phyloP scores from a whole-genome alignment of 2,113 vertebrate species.

The Grammomys dolichurus region DNA sequence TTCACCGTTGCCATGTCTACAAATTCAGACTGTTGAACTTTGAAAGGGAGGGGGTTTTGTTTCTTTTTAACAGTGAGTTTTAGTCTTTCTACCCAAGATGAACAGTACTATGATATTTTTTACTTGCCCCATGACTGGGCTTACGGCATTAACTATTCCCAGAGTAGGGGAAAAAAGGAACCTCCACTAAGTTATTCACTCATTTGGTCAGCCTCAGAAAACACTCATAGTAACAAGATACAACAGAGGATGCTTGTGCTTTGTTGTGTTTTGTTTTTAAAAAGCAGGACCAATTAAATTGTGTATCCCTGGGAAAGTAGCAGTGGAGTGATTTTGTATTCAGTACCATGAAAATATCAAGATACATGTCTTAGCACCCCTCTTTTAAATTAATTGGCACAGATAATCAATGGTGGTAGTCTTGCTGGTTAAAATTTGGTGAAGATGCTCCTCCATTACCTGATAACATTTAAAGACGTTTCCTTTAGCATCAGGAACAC shows the following conservation, averaged over 20 bases:
- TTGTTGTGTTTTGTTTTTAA: background rate
- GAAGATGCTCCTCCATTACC: background rate
- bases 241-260: background rate
- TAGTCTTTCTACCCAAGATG: slow-evolving; percentile 6
- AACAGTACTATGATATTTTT: background rate
- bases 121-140: background rate
- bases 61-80: background rate
- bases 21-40: background rate
- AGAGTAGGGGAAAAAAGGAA: background rate
- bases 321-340: slow-evolving; percentile 39
- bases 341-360: slow-evolving; percentile 41
- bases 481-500: background rate
- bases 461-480: slow-evolving; percentile 32
- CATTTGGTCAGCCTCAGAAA: background rate
- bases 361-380: background rate
- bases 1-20: background rate
- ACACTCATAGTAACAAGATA: slow-evolving; percentile 6
- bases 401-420: slow-evolving; percentile 1
- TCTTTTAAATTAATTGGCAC: slow-evolving; percentile 25
- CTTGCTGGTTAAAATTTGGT: slow-evolving; percentile 34
- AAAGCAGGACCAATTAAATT: background rate
- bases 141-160: background rate
- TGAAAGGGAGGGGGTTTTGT: slow-evolving; percentile 28
- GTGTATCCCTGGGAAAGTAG: background rate
- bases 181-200: slow-evolving; percentile 9